phyloP scores from a whole-genome alignment of 2,888 invertebrate genomes.

The Pseudoips prasinana region DNA sequence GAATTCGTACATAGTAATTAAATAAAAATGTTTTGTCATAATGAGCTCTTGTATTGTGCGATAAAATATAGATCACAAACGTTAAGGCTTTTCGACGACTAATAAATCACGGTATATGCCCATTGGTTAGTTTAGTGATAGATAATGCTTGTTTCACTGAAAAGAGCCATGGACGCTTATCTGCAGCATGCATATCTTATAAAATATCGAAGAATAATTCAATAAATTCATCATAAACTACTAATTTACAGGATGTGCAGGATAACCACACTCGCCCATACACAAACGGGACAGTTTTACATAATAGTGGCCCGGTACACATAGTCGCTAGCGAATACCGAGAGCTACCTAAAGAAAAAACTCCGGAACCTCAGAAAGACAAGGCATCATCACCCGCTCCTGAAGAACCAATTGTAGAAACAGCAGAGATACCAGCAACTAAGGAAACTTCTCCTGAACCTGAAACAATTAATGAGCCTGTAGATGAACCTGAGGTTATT shows the following conservation, averaged over 20 bases:
- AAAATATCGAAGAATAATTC: slow-evolving; percentile 2
- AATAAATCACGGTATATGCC: too few species aligned
- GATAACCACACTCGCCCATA: slow-evolving; percentile 68
- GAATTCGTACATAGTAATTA: too few species aligned
- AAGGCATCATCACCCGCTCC: slow-evolving; percentile 19
- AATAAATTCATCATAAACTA: not conserved
- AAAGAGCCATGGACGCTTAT: slow-evolving; percentile 10
- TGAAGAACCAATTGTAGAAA: slow-evolving; percentile 26
- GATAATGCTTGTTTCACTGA: not conserved
- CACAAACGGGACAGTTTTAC: slow-evolving; percentile 68
- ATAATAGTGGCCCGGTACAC: slow-evolving; percentile 65
- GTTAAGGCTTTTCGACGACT: too few species aligned
- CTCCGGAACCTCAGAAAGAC: slow-evolving; percentile 36
- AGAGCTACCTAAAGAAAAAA: slow-evolving; percentile 49
- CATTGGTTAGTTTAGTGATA: too few species aligned
- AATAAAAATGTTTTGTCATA: too few species aligned
- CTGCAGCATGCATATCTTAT: slow-evolving; percentile 15
- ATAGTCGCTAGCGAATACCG: slow-evolving; percentile 67
- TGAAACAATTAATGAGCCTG: slow-evolving; percentile 15
- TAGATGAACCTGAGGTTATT: slow-evolving; percentile 7
- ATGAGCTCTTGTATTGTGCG: too few species aligned
- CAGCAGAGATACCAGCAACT: slow-evolving; percentile 2
- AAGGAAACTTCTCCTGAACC: slow-evolving; percentile 12
- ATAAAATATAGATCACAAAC: too few species aligned
- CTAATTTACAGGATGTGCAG: slow-evolving; percentile 58